Evolutionary conservation across 2,113 vertebrate species (phyloP).

Genomic region (Cinclus cinclus): DNA sequence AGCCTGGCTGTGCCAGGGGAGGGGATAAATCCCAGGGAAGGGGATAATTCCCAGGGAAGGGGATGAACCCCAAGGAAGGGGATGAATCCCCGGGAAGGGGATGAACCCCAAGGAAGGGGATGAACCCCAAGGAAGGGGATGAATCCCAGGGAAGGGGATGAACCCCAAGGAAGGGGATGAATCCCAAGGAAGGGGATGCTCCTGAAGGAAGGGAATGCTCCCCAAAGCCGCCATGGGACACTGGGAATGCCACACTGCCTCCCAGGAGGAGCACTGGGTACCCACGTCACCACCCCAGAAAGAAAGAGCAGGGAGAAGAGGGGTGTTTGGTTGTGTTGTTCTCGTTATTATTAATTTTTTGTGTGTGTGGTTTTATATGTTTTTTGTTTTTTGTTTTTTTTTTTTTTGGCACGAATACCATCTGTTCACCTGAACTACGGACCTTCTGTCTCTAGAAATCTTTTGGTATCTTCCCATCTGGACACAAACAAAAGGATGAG

Average conservation of each 20-base stretch:
- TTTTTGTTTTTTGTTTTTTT: not conserved
- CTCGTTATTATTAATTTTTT: conserved; percentile 38
- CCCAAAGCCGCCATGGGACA: not conserved
- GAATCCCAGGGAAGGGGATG: not conserved
- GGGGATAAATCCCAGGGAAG: no score
- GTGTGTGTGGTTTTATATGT: not conserved
- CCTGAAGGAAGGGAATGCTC: not conserved
- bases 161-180: not conserved
- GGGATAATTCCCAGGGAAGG: not conserved
- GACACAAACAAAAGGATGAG: conserved; percentile 15
- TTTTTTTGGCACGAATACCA: conserved; percentile 62
- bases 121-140: not conserved
- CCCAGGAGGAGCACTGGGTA: not conserved
- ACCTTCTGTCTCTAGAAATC: conserved; percentile 45
- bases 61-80: not conserved
- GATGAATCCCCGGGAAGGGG: not conserved
- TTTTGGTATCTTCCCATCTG: conserved; percentile 60
- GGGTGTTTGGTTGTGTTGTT: conserved; percentile 49
- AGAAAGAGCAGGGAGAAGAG: conserved; percentile 50
- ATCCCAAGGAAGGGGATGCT: not conserved
- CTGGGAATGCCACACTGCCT: not conserved
- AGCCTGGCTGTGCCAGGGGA: not conserved
- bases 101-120: not conserved
- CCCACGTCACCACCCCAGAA: not conserved
- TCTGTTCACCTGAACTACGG: conserved; percentile 59